Evolutionary conservation across 1,140 invertebrate species (phyloP), one percentile per base, ranked within the genome.

Genomic region (Bombus balteatus): DNA sequence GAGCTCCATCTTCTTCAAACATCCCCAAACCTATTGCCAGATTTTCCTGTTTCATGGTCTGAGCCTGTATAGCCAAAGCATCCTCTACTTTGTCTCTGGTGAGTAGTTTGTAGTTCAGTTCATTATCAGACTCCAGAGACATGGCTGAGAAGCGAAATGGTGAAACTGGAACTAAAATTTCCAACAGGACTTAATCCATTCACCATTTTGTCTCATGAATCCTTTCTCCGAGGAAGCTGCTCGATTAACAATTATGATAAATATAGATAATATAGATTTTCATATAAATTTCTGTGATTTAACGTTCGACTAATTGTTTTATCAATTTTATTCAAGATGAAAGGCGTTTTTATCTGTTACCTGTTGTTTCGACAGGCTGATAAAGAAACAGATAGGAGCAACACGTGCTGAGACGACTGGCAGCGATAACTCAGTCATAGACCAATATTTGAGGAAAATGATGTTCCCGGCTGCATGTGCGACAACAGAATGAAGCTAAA

Each of bases 1-100:
- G 53, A 6, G 92, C 93, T 43, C 91, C 89, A 12, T 86, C 62
- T 37, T 93, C 92, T 41, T 92, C 91, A 34, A 86, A 91, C 82
- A 93, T 87, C 0, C 90, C 91, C 73, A 93, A 66, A 2, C 91
- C 92, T 37, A 88, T 80, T 0, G 92, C 91, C 4, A 93, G 73
- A 43, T 88, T 90, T 53, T 93, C 92, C 8, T 91, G 82, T 0
- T 66, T 68, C 92, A 93, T 93, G 0, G 92, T 90, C 28, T 66
- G 28, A 13, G 78, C 80, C 39, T 92, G 91, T 5, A 93, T 62
- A 28, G 18, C 53, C 28, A 93, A 3, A 15, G 87, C 92, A 22
- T 81, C 88, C 41, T 92, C 82, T 15, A 93, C 66, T 59, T 74
- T 88, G 10, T 93, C 91, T 9, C 78, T 37, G 22, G 84, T 88